These are phyloP conservation scores for Borostomias antarcticus DNA, from an alignment of 2,797 vertebrate species.

Conservation along the genomic window DNA sequence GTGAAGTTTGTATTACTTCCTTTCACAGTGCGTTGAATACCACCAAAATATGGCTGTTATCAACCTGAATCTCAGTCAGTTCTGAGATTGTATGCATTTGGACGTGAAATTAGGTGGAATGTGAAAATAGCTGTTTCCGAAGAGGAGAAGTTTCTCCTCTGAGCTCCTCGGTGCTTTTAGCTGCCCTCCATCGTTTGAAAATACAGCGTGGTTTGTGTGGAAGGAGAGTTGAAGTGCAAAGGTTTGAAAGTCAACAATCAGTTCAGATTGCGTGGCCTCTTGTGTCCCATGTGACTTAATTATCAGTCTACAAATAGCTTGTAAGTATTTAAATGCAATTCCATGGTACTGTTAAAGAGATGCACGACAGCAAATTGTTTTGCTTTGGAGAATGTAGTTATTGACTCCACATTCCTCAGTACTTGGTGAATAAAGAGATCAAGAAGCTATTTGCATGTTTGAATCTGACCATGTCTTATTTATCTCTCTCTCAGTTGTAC, in stretches of 20 bases:
- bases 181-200: not conserved
- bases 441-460: not conserved
- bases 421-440: not conserved
- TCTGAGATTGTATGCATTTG: not conserved
- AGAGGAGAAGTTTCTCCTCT: no score
- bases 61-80: not conserved
- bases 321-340: not conserved
- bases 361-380: not conserved
- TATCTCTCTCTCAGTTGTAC: not conserved
- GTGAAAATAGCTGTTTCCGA: no score
- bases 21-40: not conserved
- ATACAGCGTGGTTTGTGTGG: not conserved
- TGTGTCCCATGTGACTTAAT: not conserved
- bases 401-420: not conserved
- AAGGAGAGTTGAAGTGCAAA: not conserved
- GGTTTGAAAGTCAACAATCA: not conserved
- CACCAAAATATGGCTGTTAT: no score
- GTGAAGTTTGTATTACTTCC: no score
- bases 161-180: no score
- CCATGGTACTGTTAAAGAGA: not conserved
- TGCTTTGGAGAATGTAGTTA: conserved; percentile 2
- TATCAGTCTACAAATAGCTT: not conserved
- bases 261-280: not conserved
- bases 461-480: not conserved
- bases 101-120: no score